Conservation (phyloP, 1,140 invertebrate species). For the Drosophila malerkotliana region DNA sequence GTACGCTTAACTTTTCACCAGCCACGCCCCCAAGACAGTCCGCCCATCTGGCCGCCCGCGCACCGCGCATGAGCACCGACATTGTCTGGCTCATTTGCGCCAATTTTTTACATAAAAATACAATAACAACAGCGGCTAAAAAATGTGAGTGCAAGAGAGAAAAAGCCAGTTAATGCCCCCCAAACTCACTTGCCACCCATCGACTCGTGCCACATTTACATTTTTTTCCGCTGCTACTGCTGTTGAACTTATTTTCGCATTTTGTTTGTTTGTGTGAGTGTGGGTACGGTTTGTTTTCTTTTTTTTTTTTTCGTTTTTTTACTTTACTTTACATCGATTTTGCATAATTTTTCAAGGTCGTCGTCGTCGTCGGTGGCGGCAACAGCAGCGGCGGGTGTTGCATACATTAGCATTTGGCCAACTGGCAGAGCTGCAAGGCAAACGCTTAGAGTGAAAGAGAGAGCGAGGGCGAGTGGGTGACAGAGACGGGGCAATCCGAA, state of each 20-base stretch:
- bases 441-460: constrained; percentile 14
- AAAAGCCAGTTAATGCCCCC: constrained; percentile 33
- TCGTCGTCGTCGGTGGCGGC: constrained; percentile 61
- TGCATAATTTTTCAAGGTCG: constrained; percentile 83
- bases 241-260: constrained; percentile 81
- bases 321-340: constrained; percentile 79
- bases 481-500: neutral
- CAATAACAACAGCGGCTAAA: constrained; percentile 45
- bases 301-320: constrained; percentile 25
- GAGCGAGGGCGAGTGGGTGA: neutral
- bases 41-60: constrained; percentile 21
- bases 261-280: constrained; percentile 68
- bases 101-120: constrained; percentile 80
- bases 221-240: constrained; percentile 70
- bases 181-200: constrained; percentile 7
- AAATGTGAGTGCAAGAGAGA: constrained; percentile 25
- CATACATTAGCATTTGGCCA: constrained; percentile 81
- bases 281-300: constrained; percentile 39
- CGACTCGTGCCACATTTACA: constrained; percentile 74
- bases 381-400: constrained; percentile 61
- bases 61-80: constrained; percentile 77
- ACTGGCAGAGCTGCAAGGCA: constrained; percentile 47
- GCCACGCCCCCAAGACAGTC: constrained; percentile 16
- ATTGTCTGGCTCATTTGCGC: constrained; percentile 81
- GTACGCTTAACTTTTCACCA: constrained; percentile 75